phyloP scores from a whole-genome alignment of 2,888 invertebrate species.

The Leptarthrus brevirostris region DNA sequence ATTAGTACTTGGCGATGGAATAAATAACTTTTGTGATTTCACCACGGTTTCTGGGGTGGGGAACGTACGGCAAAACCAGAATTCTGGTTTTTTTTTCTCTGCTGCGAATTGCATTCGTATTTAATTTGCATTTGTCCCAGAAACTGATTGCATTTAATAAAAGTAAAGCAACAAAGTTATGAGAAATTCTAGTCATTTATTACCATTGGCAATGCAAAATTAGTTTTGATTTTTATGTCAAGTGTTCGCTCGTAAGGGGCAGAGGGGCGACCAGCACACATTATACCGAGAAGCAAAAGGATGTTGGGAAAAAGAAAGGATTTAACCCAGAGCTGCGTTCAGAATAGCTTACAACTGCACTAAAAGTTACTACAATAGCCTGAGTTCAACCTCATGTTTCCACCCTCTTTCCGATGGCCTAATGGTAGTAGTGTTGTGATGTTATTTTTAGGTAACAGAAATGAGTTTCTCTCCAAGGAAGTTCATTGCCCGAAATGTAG shows the following conservation, averaged over 20 bases:
- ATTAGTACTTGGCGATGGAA: not conserved
- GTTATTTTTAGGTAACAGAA: constrained; percentile 31
- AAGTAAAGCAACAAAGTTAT: constrained; percentile 34
- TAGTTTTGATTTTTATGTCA: not conserved
- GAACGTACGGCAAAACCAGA: not conserved
- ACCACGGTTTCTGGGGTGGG: not conserved
- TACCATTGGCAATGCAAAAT: not conserved
- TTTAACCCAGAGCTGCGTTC: constrained; percentile 1
- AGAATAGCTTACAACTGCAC: constrained; percentile 26
- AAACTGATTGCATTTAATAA: constrained; percentile 43
- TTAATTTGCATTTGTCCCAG: constrained; percentile 45
- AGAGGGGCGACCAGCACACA: not conserved
- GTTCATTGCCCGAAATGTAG: constrained; percentile 63
- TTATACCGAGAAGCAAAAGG: not conserved
- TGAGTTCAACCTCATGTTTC: not conserved
- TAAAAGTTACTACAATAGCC: not conserved
- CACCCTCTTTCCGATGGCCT: too few species aligned
- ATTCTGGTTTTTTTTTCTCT: not conserved
- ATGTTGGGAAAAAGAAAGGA: not conserved
- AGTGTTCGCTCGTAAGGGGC: not conserved
- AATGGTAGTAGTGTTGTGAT: not conserved
- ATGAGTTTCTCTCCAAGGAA: constrained; percentile 30
- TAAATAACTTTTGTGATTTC: constrained; percentile 20
- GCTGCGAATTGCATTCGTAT: constrained; percentile 35
- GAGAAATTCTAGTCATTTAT: constrained; percentile 30